A percentile compares a stretch with the other conserved stretches of the same genome.
These are phyloP conservation scores for Caiman crocodilus DNA, from an alignment of 2,797 vertebrate species.

Conservation along the genomic window DNA sequence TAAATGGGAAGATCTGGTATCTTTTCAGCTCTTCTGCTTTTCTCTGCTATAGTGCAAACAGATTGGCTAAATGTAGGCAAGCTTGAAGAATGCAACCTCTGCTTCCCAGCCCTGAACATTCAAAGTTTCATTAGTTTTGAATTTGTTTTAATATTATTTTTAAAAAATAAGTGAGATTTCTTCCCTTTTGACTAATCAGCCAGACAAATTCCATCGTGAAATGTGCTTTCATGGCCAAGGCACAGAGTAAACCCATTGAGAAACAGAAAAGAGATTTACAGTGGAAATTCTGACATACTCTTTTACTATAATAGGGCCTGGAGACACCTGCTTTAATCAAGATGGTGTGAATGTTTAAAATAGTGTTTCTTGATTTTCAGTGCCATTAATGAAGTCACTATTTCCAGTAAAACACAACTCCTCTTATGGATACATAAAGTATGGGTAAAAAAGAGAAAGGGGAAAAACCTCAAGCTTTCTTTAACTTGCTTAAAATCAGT, in stretches of 20 bases:
- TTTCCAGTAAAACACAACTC: conserved; percentile 74
- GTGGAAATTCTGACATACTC: conserved; percentile 75
- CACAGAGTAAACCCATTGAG: conserved; percentile 48
- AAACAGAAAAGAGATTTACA: conserved; percentile 70
- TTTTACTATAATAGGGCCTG: conserved; percentile 61
- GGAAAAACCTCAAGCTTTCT: conserved; percentile 41
- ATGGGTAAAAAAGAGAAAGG: conserved; percentile 26
- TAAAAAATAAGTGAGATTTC: conserved; percentile 38
- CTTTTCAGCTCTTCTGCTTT: conserved; percentile 38
- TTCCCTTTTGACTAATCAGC: conserved; percentile 36
- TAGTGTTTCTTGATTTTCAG: conserved; percentile 78
- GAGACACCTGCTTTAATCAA: conserved; percentile 78
- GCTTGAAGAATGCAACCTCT: conserved; percentile 1
- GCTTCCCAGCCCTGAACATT: not conserved
- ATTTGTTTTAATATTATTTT: conserved; percentile 12
- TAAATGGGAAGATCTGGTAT: conserved; percentile 14
- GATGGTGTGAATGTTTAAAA: conserved; percentile 79
- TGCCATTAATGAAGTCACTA: conserved; percentile 78
- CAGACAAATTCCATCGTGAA: conserved; percentile 45
- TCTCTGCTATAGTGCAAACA: conserved; percentile 30
- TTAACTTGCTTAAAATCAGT: conserved; percentile 56
- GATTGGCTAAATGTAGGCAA: conserved; percentile 9
- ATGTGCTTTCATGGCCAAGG: conserved; percentile 57
- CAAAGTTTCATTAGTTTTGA: not conserved
- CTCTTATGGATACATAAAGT: conserved; percentile 59